These are phyloP conservation scores for Elysia crispata DNA, from an alignment of 2,888 invertebrate species.

Conservation along the genomic window DNA sequence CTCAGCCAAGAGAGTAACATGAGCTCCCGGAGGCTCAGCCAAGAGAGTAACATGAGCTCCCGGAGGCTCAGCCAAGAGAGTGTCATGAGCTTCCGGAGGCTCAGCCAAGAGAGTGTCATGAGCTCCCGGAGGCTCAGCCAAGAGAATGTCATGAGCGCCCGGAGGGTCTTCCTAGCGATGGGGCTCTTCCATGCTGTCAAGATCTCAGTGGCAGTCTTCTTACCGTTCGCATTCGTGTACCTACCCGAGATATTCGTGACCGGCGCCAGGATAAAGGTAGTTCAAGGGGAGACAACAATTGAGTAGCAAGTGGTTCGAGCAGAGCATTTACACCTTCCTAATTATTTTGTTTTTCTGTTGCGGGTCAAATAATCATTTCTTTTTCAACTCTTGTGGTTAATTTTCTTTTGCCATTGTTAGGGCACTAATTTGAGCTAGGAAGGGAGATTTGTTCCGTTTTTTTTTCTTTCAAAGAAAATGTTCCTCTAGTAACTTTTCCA, in stretches of 20 bases:
- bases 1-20: constrained; percentile 85
- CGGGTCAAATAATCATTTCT: no score
- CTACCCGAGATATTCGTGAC: constrained; percentile 88
- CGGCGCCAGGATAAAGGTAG: constrained; percentile 83
- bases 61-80: constrained; percentile 83
- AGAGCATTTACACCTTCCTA: no score
- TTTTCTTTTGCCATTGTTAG: no score
- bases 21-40: constrained; percentile 82
- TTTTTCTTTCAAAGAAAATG: no score
- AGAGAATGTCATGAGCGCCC: constrained; percentile 85
- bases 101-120: constrained; percentile 85
- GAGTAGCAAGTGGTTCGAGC: no score
- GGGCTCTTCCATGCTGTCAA: constrained; percentile 92
- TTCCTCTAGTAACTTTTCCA: no score
- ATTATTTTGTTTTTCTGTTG: no score
- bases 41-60: constrained; percentile 88
- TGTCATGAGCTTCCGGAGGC: constrained; percentile 84
- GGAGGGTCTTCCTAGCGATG: constrained; percentile 83
- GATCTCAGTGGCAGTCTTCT: constrained; percentile 91
- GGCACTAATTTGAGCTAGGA: no score
- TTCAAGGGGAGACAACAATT: no score
- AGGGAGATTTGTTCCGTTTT: no score
- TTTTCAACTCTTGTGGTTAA: no score
- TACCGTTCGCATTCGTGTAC: constrained; percentile 90
- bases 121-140: constrained; percentile 83